Conservation (phyloP, 2,797 vertebrate species). For the Holocentrus rufus region DNA sequence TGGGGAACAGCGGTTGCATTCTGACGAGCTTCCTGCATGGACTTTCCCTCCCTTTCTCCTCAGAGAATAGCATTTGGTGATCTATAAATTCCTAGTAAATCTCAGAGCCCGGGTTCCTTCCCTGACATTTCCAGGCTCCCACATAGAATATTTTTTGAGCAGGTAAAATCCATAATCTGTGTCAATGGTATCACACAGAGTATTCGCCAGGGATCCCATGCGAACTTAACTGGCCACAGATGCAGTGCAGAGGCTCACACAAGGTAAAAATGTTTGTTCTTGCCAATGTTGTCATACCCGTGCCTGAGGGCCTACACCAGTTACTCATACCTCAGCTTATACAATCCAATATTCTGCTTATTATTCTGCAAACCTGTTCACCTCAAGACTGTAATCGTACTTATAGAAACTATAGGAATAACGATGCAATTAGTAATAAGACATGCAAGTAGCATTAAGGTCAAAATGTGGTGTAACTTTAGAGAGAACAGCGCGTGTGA, state of each 20-base stretch:
- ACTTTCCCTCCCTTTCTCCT: conserved; percentile 64
- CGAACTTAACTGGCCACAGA: conserved; percentile 73
- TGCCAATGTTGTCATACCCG: conserved; percentile 74
- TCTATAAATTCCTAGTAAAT: conserved; percentile 84
- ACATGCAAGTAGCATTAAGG: background rate
- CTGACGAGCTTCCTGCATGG: conserved; percentile 67
- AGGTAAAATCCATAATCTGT: conserved; percentile 86
- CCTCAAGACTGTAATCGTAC: conserved; percentile 42
- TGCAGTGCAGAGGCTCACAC: conserved; percentile 73
- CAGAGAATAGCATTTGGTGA: conserved; percentile 74
- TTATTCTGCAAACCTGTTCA: conserved; percentile 38
- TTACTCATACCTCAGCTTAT: conserved; percentile 72
- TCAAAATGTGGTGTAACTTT: conserved; percentile 9
- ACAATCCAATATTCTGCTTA: conserved; percentile 68
- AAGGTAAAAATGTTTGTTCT: conserved; percentile 81
- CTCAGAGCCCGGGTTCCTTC: conserved; percentile 74
- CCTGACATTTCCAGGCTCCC: conserved; percentile 83
- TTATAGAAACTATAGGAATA: conserved; percentile 55
- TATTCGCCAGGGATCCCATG: conserved; percentile 68
- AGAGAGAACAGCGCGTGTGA: background rate
- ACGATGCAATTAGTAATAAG: conserved; percentile 12
- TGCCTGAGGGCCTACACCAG: conserved; percentile 68
- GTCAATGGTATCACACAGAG: conserved; percentile 83
- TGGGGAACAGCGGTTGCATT: conserved; percentile 78
- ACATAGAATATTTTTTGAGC: conserved; percentile 83